Evolutionary conservation across 2,113 vertebrate species (phyloP).

Genomic region (Hemiprocne comata): DNA sequence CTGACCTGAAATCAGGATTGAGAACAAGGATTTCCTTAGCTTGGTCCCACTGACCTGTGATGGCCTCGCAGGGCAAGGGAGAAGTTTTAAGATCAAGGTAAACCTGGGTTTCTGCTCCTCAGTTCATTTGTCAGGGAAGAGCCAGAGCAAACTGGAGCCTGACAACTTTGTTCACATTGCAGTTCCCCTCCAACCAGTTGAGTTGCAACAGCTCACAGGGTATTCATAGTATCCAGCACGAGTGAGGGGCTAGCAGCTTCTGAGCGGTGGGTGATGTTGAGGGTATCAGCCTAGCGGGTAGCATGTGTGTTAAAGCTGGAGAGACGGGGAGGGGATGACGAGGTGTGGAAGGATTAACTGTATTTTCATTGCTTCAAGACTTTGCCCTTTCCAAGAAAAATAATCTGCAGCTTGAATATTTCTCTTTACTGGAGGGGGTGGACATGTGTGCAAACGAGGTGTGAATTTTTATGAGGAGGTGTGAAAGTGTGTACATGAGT

Average conservation of each 20-base stretch:
- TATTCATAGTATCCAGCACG: neutral
- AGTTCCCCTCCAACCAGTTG: neutral
- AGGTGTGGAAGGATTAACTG: conserved; percentile 54
- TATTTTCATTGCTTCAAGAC: conserved; percentile 68
- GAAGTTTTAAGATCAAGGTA: neutral
- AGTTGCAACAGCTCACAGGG: neutral
- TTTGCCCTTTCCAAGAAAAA: conserved; percentile 75
- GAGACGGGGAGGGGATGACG: conserved; percentile 33
- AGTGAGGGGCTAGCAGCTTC: conserved; percentile 40
- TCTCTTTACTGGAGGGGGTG: conserved; percentile 65
- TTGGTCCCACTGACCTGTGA: accelerated
- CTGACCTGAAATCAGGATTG: neutral
- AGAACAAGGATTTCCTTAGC: neutral
- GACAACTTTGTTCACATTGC: neutral
- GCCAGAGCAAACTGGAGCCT: neutral
- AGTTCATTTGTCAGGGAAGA: neutral
- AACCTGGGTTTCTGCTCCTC: neutral
- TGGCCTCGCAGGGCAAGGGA: neutral
- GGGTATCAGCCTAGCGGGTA: conserved; percentile 54
- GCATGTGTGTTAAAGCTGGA: conserved; percentile 46
- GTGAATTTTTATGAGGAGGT: conserved; percentile 72
- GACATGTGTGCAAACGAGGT: conserved; percentile 71
- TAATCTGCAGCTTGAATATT: conserved; percentile 67
- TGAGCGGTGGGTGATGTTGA: conserved; percentile 45
- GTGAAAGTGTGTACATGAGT: conserved; percentile 63